Percentiles rank a stretch among this genome's conserved stretches.
Evolutionary conservation across 2,888 invertebrate species (phyloP).

Genomic region (Amorpha juglandis): DNA sequence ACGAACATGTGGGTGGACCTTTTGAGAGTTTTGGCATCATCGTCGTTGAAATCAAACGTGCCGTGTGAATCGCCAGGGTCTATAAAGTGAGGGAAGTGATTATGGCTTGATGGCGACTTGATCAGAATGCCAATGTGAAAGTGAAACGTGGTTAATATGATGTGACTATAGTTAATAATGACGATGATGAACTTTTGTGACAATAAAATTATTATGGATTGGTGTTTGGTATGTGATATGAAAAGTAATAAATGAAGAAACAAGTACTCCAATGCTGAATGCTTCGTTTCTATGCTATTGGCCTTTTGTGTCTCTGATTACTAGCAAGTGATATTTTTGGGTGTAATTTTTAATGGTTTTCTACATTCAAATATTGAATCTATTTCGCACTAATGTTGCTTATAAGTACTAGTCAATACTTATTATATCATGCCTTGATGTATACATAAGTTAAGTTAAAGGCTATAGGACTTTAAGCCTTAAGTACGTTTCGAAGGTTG

Average conservation of each 20-base stretch:
- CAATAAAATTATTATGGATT: not conserved
- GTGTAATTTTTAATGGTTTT: no score
- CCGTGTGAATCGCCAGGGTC: slow-evolving; percentile 6
- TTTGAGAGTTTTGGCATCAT: slow-evolving; percentile 11
- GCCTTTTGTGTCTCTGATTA: no score
- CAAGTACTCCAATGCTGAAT: no score
- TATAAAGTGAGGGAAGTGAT: not conserved
- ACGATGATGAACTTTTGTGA: not conserved
- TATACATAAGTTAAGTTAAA: no score
- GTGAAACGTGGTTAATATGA: not conserved
- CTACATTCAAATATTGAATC: no score
- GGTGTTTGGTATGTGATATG: not conserved
- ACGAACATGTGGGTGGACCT: slow-evolving; percentile 29
- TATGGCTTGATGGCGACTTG: not conserved
- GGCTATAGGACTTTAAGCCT: not conserved
- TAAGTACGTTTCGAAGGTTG: not conserved
- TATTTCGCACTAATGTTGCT: no score
- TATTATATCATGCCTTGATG: no score
- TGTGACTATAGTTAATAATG: not conserved
- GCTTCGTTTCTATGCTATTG: no score
- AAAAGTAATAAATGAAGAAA: no score
- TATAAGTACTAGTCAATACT: no score
- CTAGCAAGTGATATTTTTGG: no score
- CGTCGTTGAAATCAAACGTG: slow-evolving; percentile 10
- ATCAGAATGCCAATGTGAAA: slow-evolving; percentile 19